Percentiles rank a stretch among this genome's conserved stretches.
Evolutionary conservation across 2,113 vertebrate genomes (phyloP).

Genomic region (Mus spicilegus): DNA sequence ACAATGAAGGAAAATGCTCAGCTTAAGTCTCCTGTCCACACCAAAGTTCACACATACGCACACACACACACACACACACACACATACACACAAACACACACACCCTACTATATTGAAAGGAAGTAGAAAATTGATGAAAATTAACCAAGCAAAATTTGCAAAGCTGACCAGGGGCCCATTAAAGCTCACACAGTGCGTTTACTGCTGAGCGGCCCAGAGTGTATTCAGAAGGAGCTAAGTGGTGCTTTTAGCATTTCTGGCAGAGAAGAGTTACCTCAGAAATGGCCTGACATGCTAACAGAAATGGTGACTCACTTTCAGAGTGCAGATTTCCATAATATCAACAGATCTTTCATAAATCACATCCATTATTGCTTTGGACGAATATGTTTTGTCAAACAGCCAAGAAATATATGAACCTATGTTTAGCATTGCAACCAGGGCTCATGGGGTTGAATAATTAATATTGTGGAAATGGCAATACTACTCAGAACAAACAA

Average conservation of each 20-base stretch:
- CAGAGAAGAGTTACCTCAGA: background rate
- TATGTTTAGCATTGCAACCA: background rate
- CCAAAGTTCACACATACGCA: accelerated
- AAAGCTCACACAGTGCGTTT: background rate
- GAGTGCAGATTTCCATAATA: background rate
- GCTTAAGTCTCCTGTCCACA: background rate
- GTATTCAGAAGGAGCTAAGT: too few species aligned
- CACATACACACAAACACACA: background rate
- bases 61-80: background rate
- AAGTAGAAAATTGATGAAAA: background rate
- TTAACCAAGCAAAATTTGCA: background rate
- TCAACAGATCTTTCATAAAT: background rate
- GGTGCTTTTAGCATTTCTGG: background rate
- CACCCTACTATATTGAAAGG: background rate
- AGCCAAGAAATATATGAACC: too few species aligned
- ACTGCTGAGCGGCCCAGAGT: background rate
- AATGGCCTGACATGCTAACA: background rate
- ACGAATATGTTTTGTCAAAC: background rate
- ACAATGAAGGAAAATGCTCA: background rate
- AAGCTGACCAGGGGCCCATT: too few species aligned
- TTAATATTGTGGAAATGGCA: background rate
- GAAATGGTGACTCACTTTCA: background rate
- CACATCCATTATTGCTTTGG: background rate
- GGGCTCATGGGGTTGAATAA: background rate
- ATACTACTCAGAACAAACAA: background rate